Percentiles rank a stretch among this genome's conserved stretches.
Conservation (phyloP, 2,113 vertebrate genomes). For the Anhinga anhinga region DNA sequence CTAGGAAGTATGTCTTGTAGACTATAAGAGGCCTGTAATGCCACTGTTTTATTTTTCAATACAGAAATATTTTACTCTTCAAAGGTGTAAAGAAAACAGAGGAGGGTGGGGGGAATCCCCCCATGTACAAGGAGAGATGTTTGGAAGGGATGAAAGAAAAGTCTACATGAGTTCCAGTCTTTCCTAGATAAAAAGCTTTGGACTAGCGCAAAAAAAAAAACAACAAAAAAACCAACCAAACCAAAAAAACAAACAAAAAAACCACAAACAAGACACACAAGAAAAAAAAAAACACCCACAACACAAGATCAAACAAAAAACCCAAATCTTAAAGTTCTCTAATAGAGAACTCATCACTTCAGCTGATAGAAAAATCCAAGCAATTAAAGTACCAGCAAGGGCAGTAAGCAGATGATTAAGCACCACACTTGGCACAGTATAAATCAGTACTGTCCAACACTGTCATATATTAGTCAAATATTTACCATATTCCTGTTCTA, state of each 20-base stretch:
- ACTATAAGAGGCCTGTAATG: background rate
- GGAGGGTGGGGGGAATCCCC: accelerated
- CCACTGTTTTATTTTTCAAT: background rate
- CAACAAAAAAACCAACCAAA: too few relatives aligned
- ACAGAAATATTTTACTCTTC: background rate
- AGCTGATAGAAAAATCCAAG: background rate
- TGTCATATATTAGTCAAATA: background rate
- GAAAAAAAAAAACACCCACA: too few relatives aligned
- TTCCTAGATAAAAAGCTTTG: background rate
- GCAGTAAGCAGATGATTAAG: background rate
- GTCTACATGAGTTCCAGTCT: background rate
- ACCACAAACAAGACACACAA: too few relatives aligned
- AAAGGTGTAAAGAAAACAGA: background rate
- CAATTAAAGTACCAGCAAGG: background rate
- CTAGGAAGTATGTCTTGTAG: background rate
- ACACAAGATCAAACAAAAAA: too few relatives aligned
- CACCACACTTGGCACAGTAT: background rate
- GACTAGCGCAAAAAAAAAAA: background rate
- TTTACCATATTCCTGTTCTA: background rate
- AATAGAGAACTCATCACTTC: background rate
- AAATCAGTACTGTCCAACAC: background rate
- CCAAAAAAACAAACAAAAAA: too few relatives aligned
- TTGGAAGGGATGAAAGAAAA: background rate
- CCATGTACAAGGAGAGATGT: too few relatives aligned
- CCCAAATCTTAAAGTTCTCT: background rate